These are phyloP conservation scores for Drosophila peninsularis DNA, from an alignment of 2,888 invertebrate species.

Conservation along the genomic window DNA sequence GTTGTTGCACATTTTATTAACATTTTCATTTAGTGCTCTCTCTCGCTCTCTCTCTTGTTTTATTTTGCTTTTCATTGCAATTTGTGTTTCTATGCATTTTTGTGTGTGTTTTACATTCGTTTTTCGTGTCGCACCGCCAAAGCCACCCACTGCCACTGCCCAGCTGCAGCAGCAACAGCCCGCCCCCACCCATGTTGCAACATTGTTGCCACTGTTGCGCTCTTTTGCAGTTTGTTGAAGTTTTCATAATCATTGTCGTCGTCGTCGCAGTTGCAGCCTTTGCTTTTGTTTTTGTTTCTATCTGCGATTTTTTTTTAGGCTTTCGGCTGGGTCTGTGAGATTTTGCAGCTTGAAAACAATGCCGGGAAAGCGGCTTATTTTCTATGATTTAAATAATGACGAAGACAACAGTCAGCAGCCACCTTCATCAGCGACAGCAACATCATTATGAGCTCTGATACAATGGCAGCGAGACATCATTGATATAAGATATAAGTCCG, in stretches of 20 bases:
- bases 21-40: conserved; percentile 70
- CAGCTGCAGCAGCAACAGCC: conserved; percentile 3
- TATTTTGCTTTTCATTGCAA: conserved; percentile 77
- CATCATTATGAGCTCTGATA: conserved; percentile 21
- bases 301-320: conserved; percentile 45
- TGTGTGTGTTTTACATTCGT: conserved; percentile 79
- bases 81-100: conserved; percentile 78
- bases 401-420: conserved; percentile 74
- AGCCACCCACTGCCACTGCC: conserved; percentile 39
- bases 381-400: conserved; percentile 82
- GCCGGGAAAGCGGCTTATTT: conserved; percentile 82
- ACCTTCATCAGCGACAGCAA: conserved; percentile 28
- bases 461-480: conserved; percentile 55
- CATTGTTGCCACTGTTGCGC: conserved; percentile 71
- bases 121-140: conserved; percentile 62
- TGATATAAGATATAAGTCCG: conserved; percentile 50
- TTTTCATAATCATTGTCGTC: conserved; percentile 75
- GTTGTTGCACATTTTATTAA: conserved; percentile 68
- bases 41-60: conserved; percentile 37
- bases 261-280: conserved; percentile 39
- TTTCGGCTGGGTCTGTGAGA: conserved; percentile 65
- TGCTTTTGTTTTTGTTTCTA: conserved; percentile 45
- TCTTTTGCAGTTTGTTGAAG: conserved; percentile 73
- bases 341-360: conserved; percentile 80
- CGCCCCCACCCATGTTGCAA: conserved; percentile 21